phyloP scores from a whole-genome alignment of 2,113 vertebrate genomes.

The Rhinichthys klamathensis region DNA sequence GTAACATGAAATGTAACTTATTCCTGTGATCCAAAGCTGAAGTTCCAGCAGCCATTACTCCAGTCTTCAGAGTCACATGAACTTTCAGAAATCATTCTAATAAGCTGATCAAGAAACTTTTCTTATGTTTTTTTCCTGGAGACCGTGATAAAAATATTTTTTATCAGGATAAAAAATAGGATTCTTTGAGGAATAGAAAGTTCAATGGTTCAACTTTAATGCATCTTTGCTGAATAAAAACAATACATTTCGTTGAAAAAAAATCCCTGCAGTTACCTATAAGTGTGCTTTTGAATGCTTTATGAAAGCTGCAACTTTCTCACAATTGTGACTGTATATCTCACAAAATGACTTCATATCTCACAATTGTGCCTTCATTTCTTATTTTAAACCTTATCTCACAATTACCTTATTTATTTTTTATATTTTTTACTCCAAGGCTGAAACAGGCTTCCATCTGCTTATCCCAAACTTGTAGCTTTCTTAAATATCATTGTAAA shows the following conservation, averaged over 20 bases:
- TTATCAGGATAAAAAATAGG: no score
- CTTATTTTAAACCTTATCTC: not conserved
- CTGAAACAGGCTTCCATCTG: not conserved
- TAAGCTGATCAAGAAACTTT: not conserved
- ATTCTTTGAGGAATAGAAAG: not conserved
- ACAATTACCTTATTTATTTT: not conserved
- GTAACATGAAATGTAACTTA: no score
- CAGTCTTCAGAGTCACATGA: not conserved
- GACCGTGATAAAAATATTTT: no score
- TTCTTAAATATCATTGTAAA: not conserved
- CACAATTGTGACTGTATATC: not conserved
- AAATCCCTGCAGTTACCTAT: not conserved
- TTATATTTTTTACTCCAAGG: not conserved
- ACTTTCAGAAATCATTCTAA: not conserved
- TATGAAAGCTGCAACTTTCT: not conserved
- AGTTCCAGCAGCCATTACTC: no score
- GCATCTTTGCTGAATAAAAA: not conserved
- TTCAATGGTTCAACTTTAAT: not conserved
- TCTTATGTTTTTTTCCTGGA: no score
- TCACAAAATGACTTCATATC: not conserved
- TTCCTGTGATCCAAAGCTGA: no score
- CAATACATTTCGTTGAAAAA: not conserved
- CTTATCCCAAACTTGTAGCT: not conserved
- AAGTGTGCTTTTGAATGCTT: no score
- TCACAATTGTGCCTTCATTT: not conserved